phyloP scores from a whole-genome alignment of 1,140 invertebrate species.

The Tetramorium parvispinum region DNA sequence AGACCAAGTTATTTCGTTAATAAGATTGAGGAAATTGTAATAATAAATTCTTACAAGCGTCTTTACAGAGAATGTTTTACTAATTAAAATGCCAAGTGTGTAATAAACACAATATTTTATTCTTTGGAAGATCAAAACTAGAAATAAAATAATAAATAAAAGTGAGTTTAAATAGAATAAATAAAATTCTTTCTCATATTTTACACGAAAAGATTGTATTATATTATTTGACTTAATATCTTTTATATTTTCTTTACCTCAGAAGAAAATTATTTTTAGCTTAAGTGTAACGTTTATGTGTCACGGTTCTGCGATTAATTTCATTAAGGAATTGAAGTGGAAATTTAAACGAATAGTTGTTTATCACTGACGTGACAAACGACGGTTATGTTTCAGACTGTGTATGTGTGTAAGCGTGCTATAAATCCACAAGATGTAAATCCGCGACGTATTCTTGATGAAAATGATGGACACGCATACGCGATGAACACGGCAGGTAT shows the following conservation, averaged over 20 bases:
- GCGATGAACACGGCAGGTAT: slow-evolving; percentile 6
- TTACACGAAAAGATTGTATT: background rate
- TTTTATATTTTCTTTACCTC: background rate
- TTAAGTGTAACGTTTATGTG: background rate
- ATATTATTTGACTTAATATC: background rate
- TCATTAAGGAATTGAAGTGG: background rate
- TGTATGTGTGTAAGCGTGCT: background rate
- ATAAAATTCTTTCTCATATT: background rate
- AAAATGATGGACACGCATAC: background rate
- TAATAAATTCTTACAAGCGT: background rate
- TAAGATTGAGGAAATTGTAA: background rate
- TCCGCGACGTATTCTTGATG: background rate
- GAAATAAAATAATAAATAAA: slow-evolving; percentile 11
- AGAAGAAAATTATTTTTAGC: background rate
- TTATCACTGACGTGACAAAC: background rate
- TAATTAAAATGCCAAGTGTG: slow-evolving; percentile 13
- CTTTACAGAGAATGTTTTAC: background rate
- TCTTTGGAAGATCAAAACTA: background rate
- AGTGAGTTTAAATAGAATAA: background rate
- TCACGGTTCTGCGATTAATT: background rate
- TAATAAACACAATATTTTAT: background rate
- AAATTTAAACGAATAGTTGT: background rate
- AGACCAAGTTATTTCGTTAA: background rate
- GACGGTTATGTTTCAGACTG: background rate
- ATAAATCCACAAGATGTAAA: background rate